Evolutionary conservation across 1,140 invertebrate species (phyloP).

Genomic region (Nixonia krombeini): DNA sequence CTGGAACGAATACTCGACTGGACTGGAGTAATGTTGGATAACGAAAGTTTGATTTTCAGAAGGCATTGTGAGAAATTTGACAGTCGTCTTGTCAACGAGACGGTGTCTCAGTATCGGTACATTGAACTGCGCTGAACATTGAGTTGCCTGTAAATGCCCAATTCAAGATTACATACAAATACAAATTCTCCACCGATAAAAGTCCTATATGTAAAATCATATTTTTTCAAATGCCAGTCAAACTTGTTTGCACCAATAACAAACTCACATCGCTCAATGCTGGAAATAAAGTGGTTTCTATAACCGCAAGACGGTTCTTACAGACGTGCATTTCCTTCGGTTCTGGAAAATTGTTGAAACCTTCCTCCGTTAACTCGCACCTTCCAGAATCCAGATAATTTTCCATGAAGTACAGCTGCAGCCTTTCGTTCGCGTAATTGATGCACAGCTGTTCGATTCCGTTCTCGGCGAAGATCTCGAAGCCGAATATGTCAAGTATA

Average conservation of each 20-base stretch:
- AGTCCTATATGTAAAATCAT: too few species aligned
- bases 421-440: slow-evolving; percentile 81
- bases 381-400: slow-evolving; percentile 76
- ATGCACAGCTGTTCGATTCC: slow-evolving; percentile 84
- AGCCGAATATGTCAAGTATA: slow-evolving; percentile 80
- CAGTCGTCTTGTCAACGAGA: slow-evolving; percentile 35
- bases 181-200: too few species aligned
- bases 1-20: slow-evolving; percentile 61
- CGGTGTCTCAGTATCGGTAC: slow-evolving; percentile 36
- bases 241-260: neutral
- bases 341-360: slow-evolving; percentile 65
- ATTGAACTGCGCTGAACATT: slow-evolving; percentile 44
- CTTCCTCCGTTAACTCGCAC: slow-evolving; percentile 74
- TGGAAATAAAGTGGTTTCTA: slow-evolving; percentile 60
- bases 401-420: slow-evolving; percentile 78
- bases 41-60: slow-evolving; percentile 51
- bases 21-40: slow-evolving; percentile 63
- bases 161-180: slow-evolving; percentile 6
- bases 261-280: slow-evolving; percentile 65
- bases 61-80: slow-evolving; percentile 26
- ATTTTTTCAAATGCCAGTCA: neutral
- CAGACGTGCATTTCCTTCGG: slow-evolving; percentile 55
- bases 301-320: slow-evolving; percentile 74
- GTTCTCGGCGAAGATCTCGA: slow-evolving; percentile 79
- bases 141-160: slow-evolving; percentile 33